These are phyloP conservation scores for Melanaphis sacchari DNA, from an alignment of 1,140 invertebrate species.

Conservation along the genomic window DNA sequence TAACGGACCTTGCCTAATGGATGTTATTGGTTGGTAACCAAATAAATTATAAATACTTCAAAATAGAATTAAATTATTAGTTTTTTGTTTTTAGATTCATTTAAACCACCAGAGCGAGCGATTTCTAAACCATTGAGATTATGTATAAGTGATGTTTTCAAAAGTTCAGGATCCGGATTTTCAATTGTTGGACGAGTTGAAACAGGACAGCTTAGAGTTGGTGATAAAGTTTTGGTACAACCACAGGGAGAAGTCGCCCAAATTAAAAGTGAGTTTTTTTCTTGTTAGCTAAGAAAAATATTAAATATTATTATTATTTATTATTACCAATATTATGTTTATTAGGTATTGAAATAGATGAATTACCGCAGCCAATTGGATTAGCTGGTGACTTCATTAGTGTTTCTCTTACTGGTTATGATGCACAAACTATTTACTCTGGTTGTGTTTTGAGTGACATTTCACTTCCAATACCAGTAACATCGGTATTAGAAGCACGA, in stretches of 20 bases:
- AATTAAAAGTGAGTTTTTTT: conserved; percentile 71
- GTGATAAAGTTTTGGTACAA: conserved; percentile 88
- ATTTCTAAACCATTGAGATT: conserved; percentile 90
- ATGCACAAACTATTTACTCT: conserved; percentile 83
- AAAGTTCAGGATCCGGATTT: conserved; percentile 86
- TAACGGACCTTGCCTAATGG: conserved; percentile 75
- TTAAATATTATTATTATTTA: too few relatives aligned
- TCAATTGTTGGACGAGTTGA: conserved; percentile 90
- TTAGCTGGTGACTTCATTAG: conserved; percentile 95
- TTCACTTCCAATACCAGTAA: conserved; percentile 77
- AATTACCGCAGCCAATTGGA: conserved; percentile 72
- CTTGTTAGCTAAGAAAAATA: not conserved
- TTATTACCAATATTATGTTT: conserved; percentile 57
- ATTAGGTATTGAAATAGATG: conserved; percentile 75
- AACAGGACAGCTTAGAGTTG: conserved; percentile 83
- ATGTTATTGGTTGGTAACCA: conserved; percentile 68
- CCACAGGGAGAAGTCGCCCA: conserved; percentile 81
- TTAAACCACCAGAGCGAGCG: conserved; percentile 83
- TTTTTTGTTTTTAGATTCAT: conserved; percentile 70
- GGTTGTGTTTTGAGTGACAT: conserved; percentile 88
- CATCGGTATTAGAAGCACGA: conserved; percentile 84
- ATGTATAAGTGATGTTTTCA: conserved; percentile 93
- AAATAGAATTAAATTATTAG: not conserved
- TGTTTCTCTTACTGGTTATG: conserved; percentile 81
- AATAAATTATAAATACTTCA: not conserved